Percentiles rank a stretch among this genome's conserved stretches.
These are phyloP conservation scores for Cepaea hortensis DNA, from an alignment of 2,888 invertebrate genomes.

Conservation along the genomic window DNA sequence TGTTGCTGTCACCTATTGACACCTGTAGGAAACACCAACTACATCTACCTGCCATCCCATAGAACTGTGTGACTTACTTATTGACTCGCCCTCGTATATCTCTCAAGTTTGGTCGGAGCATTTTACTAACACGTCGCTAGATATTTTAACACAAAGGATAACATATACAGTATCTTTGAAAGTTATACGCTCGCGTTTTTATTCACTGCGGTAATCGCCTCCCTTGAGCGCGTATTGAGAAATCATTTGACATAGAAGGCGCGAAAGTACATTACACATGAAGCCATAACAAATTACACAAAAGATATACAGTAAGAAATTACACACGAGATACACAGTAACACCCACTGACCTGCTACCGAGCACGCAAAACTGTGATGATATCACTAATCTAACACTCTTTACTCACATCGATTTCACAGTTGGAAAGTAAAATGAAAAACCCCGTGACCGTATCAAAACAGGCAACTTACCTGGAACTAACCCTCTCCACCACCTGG, in stretches of 20 bases:
- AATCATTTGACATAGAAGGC: too few relatives aligned
- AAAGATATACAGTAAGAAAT: not conserved
- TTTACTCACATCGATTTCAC: not conserved
- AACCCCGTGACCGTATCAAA: not conserved
- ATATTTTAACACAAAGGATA: not conserved
- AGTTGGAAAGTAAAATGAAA: not conserved
- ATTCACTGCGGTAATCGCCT: not conserved
- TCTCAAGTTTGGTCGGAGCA: too few relatives aligned
- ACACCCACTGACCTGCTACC: not conserved
- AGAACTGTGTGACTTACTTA: too few relatives aligned
- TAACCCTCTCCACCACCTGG: slow-evolving; percentile 32
- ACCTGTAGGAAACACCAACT: too few relatives aligned
- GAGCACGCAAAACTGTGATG: not conserved
- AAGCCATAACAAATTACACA: not conserved
- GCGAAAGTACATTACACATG: too few relatives aligned
- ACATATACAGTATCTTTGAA: not conserved
- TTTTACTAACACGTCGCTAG: too few relatives aligned
- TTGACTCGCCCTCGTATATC: too few relatives aligned
- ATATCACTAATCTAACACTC: not conserved
- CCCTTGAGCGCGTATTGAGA: too few relatives aligned
- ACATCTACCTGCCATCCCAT: too few relatives aligned
- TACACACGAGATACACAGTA: not conserved
- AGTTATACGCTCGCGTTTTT: not conserved
- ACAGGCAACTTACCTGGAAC: slow-evolving; percentile 27
- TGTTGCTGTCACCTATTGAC: too few relatives aligned